Percentiles rank a stretch among this genome's conserved stretches.
These are phyloP conservation scores for Menidia beryllina DNA, from an alignment of 2,113 vertebrate genomes.

Conservation along the genomic window DNA sequence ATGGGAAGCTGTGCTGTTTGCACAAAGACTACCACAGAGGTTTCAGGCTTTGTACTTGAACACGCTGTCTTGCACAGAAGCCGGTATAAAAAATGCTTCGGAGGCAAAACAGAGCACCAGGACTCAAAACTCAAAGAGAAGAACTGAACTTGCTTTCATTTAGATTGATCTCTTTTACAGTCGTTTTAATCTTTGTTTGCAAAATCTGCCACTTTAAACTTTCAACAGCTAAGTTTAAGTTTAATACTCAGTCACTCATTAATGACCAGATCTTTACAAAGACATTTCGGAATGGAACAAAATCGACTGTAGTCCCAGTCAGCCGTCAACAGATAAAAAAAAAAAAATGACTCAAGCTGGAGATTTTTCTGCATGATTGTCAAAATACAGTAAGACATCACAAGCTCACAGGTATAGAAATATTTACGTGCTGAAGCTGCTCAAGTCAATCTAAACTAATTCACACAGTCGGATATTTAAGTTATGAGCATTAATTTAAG, in stretches of 20 bases:
- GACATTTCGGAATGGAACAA: background rate
- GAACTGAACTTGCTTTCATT: background rate
- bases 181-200: background rate
- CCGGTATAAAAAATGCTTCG: background rate
- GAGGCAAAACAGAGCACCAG: background rate
- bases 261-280: background rate
- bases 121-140: background rate
- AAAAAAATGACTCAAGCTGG: too few species aligned
- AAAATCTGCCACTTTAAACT: background rate
- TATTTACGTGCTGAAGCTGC: too few species aligned
- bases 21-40: conserved; percentile 22
- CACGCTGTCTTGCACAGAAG: background rate
- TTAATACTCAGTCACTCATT: too few species aligned
- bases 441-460: too few species aligned
- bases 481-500: too few species aligned
- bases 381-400: too few species aligned
- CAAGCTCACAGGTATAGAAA: too few species aligned
- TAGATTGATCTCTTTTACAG: background rate
- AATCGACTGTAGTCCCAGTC: too few species aligned
- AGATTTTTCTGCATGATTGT: too few species aligned
- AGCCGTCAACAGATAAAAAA: too few species aligned
- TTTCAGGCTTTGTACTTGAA: conserved; percentile 5
- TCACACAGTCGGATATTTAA: too few species aligned
- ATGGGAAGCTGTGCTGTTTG: conserved; percentile 19
- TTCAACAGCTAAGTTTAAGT: background rate